Percentiles rank a stretch among this genome's conserved stretches.
These are phyloP conservation scores for Prolemur simus DNA, from an alignment of 2,113 vertebrate genomes.

Conservation along the genomic window DNA sequence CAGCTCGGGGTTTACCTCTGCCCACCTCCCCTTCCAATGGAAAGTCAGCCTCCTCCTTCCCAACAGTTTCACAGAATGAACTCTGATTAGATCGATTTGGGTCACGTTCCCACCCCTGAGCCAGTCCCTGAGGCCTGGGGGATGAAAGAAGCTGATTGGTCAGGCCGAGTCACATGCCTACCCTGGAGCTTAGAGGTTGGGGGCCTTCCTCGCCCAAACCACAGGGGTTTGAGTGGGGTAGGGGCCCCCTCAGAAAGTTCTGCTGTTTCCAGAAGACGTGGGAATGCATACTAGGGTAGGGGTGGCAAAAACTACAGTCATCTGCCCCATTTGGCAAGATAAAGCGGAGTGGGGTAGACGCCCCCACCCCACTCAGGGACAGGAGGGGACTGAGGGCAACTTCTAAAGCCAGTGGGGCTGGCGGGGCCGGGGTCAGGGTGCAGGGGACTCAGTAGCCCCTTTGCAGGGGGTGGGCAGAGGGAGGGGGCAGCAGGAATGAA, in stretches of 20 bases:
- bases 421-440: rapidly evolving
- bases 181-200: not conserved
- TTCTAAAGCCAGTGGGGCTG: not conserved
- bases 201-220: not conserved
- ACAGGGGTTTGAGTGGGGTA: not conserved
- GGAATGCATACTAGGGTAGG: rapidly evolving
- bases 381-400: not conserved
- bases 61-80: not conserved
- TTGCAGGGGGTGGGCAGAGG: not conserved
- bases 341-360: too few species aligned
- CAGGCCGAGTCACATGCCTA: not conserved
- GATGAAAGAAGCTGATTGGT: too few species aligned
- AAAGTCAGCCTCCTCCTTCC: not conserved
- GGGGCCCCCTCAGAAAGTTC: not conserved
- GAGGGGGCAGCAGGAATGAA: not conserved
- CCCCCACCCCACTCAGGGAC: not conserved
- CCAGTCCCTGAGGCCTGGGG: not conserved
- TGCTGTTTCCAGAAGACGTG: not conserved
- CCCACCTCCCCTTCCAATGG: not conserved
- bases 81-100: not conserved
- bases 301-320: too few species aligned
- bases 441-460: not conserved
- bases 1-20: not conserved
- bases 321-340: not conserved
- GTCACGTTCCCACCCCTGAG: not conserved